phyloP scores from a whole-genome alignment of 2,113 vertebrate species.

The Pimephales promelas region DNA sequence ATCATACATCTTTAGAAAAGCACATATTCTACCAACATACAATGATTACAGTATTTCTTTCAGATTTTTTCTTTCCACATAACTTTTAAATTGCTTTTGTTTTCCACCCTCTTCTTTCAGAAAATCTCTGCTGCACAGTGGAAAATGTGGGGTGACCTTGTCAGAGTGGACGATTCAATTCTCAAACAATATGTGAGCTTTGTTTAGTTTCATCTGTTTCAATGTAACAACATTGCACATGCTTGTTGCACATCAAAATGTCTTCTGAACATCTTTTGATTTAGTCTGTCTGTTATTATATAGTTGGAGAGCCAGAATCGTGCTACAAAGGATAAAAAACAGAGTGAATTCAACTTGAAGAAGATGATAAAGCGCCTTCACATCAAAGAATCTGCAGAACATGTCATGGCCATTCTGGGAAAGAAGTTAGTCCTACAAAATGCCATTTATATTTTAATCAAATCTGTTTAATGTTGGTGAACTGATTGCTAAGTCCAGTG shows the following conservation, averaged over 20 bases:
- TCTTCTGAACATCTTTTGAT: not conserved
- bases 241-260: not conserved
- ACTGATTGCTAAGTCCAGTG: not conserved
- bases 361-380: slow-evolving; percentile 82
- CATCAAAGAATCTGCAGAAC: slow-evolving; percentile 82
- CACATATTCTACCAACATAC: not conserved
- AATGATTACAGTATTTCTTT: not conserved
- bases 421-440: slow-evolving; percentile 70
- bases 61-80: not conserved
- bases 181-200: slow-evolving; percentile 69
- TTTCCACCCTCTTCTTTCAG: slow-evolving; percentile 48
- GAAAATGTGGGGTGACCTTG: slow-evolving; percentile 59
- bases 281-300: slow-evolving; percentile 36
- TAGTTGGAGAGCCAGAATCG: not conserved
- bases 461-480: not conserved
- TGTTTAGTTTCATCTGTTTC: not conserved
- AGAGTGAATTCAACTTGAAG: slow-evolving; percentile 81
- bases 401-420: slow-evolving; percentile 85
- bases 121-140: slow-evolving; percentile 51
- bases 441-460: not conserved
- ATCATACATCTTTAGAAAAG: not conserved
- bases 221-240: slow-evolving; percentile 4
- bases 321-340: slow-evolving; percentile 69
- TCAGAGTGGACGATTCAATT: slow-evolving; percentile 51
- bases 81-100: slow-evolving; percentile 2